phyloP scores from a whole-genome alignment of 1,140 invertebrate genomes.

The Euura lappo region DNA sequence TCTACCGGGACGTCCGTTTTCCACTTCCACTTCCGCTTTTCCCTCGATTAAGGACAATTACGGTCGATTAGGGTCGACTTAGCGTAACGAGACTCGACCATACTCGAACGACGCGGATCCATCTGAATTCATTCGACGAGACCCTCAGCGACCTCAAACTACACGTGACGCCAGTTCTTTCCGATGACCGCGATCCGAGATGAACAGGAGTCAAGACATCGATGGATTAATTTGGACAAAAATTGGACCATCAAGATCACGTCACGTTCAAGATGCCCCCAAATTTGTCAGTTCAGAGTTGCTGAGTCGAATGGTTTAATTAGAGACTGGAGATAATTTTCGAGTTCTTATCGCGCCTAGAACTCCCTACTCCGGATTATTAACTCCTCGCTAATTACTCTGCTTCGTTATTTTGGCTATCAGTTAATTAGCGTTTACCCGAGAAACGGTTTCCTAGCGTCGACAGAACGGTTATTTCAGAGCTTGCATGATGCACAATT shows the following conservation, averaged over 20 bases:
- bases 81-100: neutral
- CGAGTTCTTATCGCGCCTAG: neutral
- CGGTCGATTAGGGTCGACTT: neutral
- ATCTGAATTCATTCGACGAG: neutral
- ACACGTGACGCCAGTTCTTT: too few species aligned
- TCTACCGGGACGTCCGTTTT: too few species aligned
- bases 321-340: too few species aligned
- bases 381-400: neutral
- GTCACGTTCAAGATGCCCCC: too few species aligned
- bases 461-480: neutral
- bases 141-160: too few species aligned
- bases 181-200: too few species aligned
- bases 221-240: too few species aligned
- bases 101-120: neutral
- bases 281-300: too few species aligned
- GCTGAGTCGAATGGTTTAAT: too few species aligned
- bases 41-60: conserved; percentile 1
- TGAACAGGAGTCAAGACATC: too few species aligned
- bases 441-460: neutral
- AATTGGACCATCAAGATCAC: too few species aligned
- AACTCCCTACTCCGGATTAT: neutral
- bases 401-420: neutral
- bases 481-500: neutral
- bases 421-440: neutral
- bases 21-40: neutral